Evolutionary conservation across 2,113 vertebrate species (phyloP), one percentile per base, ranked within the genome.

Genomic region (Pachycephala philippinensis): DNA sequence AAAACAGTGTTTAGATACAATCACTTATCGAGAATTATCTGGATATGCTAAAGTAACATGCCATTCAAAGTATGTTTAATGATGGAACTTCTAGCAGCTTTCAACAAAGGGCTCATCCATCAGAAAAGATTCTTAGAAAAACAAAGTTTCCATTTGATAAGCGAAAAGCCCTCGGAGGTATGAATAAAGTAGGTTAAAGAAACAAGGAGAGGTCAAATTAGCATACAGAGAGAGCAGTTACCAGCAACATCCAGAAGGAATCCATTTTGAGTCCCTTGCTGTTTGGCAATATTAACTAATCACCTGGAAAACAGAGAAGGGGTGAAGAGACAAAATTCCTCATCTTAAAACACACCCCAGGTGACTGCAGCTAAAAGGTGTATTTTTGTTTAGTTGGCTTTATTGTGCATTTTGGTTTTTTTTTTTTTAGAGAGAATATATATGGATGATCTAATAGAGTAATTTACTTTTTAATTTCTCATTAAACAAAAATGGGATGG

Each of bases 31-130:
- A 74, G 50, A 83, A 66, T 94, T 81, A 90, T 37, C 77, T 60
- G 52, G 71, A 84, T 95, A 89, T 54, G 54, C 49, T 95, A 85
- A 86, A 92, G 44, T 33, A 95, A 90, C 90, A 90, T 37, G 64
- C 44, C 45, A 47, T 95, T 96, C 81, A 87, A 89, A 79, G 15
- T 26, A 63, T 50, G 30, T n/a, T 60, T 63, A 50, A 61, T 3
- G 20, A 76, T 59, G n/a, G 53, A 83, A 90, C 35, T 39, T 82
- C 33, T 33, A 44, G 37, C 26, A 83, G 71, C 47, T 85, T 84
- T 69, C 71, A 92, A 90, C 82, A 91, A 87, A 94, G 45, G 42
- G 49, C 31, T 84, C 81, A 69, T 65, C 80, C 76, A 72, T 61
- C 69, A 92, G 52, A 61, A 69, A 83, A 86, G 68, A 78, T 45